Conservation (phyloP, 2,113 vertebrate genomes). For the Alexandromys fortis region DNA sequence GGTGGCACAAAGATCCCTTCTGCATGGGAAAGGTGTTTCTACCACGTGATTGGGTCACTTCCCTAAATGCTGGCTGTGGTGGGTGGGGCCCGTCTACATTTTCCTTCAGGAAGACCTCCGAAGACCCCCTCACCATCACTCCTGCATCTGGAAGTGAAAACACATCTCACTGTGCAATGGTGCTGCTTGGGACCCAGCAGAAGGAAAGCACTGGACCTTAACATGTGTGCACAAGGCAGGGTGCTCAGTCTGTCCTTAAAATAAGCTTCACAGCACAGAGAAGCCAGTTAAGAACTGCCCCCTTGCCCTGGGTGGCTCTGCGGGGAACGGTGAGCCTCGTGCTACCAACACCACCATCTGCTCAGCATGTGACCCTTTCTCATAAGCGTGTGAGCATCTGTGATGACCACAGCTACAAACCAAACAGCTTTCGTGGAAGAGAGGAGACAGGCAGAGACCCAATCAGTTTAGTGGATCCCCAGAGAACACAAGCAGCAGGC, state of each 20-base stretch:
- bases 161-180: accelerated
- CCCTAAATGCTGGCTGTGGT: not conserved
- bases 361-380: accelerated
- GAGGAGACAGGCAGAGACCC: accelerated
- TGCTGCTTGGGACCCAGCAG: not conserved
- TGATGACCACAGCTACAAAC: not conserved
- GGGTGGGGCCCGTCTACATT: too few relatives aligned
- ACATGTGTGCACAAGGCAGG: too few relatives aligned
- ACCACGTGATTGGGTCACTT: too few relatives aligned
- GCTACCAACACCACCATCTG: not conserved
- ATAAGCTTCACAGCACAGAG: not conserved
- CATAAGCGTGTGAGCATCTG: accelerated
- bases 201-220: not conserved
- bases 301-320: too few relatives aligned
- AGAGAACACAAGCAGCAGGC: not conserved
- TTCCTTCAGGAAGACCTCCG: not conserved
- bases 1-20: not conserved
- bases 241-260: not conserved
- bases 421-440: too few relatives aligned
- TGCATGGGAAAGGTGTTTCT: not conserved
- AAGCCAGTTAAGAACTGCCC: accelerated
- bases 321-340: not conserved
- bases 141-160: not conserved
- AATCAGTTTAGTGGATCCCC: accelerated
- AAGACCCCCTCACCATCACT: too few relatives aligned